Percentiles rank a stretch among this genome's conserved stretches.
These are phyloP conservation scores for Drosophila acutilabella DNA, from an alignment of 2,888 invertebrate species.

Conservation along the genomic window DNA sequence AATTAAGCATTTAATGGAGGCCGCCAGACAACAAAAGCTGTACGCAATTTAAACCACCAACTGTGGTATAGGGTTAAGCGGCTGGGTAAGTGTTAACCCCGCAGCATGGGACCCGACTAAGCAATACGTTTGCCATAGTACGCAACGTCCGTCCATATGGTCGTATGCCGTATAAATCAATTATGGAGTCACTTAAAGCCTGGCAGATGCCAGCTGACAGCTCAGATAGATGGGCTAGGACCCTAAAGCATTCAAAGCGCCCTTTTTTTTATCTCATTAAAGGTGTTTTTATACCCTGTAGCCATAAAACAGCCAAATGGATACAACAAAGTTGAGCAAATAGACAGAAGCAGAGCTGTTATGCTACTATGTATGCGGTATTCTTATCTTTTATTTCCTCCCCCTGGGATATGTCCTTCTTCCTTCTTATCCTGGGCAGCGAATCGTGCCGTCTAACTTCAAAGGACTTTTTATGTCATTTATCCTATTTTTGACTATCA, in stretches of 20 bases:
- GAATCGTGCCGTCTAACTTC: neutral
- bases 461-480: slow-evolving; percentile 3
- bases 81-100: slow-evolving; percentile 36
- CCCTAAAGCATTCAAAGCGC: slow-evolving; percentile 25
- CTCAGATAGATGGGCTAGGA: slow-evolving; percentile 16
- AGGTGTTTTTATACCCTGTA: slow-evolving; percentile 27
- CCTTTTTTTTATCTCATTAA: slow-evolving; percentile 20
- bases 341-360: neutral
- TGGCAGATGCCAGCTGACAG: slow-evolving; percentile 45
- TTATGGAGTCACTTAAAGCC: slow-evolving; percentile 52
- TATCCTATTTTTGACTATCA: slow-evolving; percentile 1
- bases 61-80: slow-evolving; percentile 14
- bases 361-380: neutral
- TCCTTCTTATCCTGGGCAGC: neutral
- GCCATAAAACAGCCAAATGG: slow-evolving; percentile 17
- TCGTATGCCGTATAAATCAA: slow-evolving; percentile 60
- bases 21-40: slow-evolving; percentile 67
- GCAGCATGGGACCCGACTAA: slow-evolving; percentile 2
- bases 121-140: neutral
- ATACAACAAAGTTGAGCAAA: slow-evolving; percentile 21
- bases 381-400: neutral
- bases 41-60: slow-evolving; percentile 31
- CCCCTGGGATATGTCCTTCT: neutral
- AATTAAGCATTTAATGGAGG: slow-evolving; percentile 70
- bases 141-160: slow-evolving; percentile 46